These are phyloP conservation scores for Xestia c-nigrum DNA, from an alignment of 2,888 invertebrate species.

Conservation along the genomic window DNA sequence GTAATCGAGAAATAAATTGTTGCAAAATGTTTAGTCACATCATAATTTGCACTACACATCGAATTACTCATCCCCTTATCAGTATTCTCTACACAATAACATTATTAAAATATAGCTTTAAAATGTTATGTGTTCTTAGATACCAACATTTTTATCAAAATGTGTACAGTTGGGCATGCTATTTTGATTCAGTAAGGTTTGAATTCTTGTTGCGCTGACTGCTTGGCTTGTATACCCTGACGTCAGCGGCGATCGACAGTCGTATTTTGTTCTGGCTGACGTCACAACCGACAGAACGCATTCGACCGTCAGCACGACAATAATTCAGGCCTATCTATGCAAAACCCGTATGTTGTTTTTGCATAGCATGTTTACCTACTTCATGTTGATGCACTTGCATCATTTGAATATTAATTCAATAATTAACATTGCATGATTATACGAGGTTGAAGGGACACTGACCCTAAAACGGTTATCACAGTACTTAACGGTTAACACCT, in stretches of 20 bases:
- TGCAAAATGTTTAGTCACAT: slow-evolving; percentile 30
- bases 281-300: too few relatives aligned
- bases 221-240: too few relatives aligned
- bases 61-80: slow-evolving; percentile 44
- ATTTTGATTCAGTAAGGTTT: background rate
- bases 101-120: background rate
- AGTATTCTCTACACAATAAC: background rate
- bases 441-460: too few relatives aligned
- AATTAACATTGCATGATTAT: background rate
- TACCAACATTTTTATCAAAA: background rate
- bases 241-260: too few relatives aligned
- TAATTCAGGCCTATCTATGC: too few relatives aligned
- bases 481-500: background rate
- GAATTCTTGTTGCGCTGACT: too few relatives aligned
- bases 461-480: too few relatives aligned
- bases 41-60: slow-evolving; percentile 11
- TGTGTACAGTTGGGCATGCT: background rate
- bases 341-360: slow-evolving; percentile 1
- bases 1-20: background rate
- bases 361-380: background rate
- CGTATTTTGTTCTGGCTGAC: too few relatives aligned
- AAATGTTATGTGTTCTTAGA: background rate
- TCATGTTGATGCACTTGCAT: background rate
- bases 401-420: background rate
- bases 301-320: too few relatives aligned